Percentiles rank a stretch among this genome's conserved stretches.
Conservation (phyloP, 2,113 vertebrate genomes). For the Lasiurus borealis region DNA sequence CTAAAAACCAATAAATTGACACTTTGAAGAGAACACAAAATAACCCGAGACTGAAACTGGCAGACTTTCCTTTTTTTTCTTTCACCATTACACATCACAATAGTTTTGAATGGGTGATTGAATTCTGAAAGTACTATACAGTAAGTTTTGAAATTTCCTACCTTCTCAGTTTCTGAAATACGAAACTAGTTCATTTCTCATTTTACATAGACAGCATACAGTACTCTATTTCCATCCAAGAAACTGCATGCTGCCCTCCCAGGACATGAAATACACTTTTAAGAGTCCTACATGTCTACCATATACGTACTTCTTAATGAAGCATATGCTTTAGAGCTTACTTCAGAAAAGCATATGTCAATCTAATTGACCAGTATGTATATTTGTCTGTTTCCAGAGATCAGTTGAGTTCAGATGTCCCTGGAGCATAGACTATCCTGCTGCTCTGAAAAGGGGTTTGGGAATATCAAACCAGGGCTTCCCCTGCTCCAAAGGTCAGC, state of each 20-base stretch:
- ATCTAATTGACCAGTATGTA: background rate
- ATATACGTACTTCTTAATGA: conserved; percentile 8
- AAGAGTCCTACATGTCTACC: background rate
- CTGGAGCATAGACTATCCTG: background rate
- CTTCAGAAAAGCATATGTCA: background rate
- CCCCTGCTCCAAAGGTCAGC: background rate
- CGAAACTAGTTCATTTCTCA: conserved; percentile 32
- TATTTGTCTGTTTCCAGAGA: conserved; percentile 38
- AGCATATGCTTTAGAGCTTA: background rate
- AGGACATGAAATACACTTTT: conserved; percentile 26
- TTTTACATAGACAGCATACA: background rate
- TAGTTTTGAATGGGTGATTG: conserved; percentile 4
- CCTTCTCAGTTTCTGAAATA: conserved; percentile 47
- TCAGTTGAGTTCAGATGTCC: background rate
- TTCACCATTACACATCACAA: background rate
- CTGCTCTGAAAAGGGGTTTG: background rate
- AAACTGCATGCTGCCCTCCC: background rate
- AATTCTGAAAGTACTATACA: conserved; percentile 13
- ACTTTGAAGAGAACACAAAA: conserved; percentile 65
- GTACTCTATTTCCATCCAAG: background rate
- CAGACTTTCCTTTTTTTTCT: conserved; percentile 35
- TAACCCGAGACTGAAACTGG: conserved; percentile 36
- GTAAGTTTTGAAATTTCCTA: conserved; percentile 48
- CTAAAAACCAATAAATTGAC: conserved; percentile 71
- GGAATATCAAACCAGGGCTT: background rate